Base-by-base conservation (phyloP, 2,888 invertebrate species). In the Tholera decimalis region DNA sequence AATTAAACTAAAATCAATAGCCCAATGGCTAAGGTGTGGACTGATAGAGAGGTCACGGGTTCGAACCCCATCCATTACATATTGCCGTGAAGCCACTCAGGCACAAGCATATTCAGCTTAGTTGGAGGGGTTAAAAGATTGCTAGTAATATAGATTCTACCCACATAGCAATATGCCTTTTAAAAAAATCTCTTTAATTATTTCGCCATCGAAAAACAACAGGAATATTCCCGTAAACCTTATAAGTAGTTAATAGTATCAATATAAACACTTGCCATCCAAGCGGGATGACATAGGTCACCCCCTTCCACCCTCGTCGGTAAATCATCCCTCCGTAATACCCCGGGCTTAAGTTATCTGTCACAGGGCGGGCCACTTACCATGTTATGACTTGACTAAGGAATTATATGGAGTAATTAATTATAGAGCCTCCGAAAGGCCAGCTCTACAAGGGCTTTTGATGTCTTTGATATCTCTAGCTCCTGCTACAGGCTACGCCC, bases 291-390 rank as follows among this genome's bases (percentile, higher is more conserved):
- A 73, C 68, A 56, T 60, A 39, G 62, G 47, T 74, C n/a, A 66
- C 56, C 53, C 47, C 41, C 33, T 26, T 15, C 18, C 26, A 3
- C 46, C 50, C 39, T 30, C 43, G 46, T 30, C 69, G 33, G 62
- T 73, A 68, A 74, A 73, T 74, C 56, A 74, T 73, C 47, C 57
- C 69, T 50, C 28, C 18, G 43, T 68, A 68, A 61, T 56, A 44
- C 33, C 39, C 18, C n/a, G 20, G 20, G 64, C 64, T 75, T 55
- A 58, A 75, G 69, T 58, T 75, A 73, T 75, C 75, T 73, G 73
- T 70, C 75, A 54, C 20, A 11, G 50, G 46, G 41, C 46, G 63
- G 57, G 18, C 69, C 72, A 68, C 73, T 63, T 55, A 73, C 67
- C 35, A n/a, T 44, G 49, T 46, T 63, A 73, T 61, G 39, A 68